Conservation (phyloP, 2,113 vertebrate genomes). For the Peromyscus leucopus region DNA sequence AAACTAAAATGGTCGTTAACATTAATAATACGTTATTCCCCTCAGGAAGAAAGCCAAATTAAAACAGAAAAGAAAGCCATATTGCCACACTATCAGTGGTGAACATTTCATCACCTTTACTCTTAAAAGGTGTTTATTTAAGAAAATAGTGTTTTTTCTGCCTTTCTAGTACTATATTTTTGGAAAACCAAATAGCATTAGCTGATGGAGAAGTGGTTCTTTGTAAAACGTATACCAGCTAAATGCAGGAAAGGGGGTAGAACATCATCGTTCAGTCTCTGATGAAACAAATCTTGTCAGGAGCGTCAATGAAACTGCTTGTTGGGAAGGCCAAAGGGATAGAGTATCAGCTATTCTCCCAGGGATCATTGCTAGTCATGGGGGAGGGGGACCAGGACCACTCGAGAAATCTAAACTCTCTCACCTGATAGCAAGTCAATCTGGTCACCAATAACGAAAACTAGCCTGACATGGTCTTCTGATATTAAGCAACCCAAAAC, state of each 20-base stretch:
- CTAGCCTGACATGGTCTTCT: neutral
- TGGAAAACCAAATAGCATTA: neutral
- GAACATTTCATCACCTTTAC: neutral
- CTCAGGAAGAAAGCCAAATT: neutral
- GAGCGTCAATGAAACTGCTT: neutral
- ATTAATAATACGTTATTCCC: neutral
- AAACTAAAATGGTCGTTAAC: slow-evolving; percentile 3
- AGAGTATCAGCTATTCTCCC: neutral
- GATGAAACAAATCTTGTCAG: slow-evolving; percentile 26
- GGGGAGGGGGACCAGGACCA: neutral
- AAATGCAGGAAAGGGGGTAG: slow-evolving; percentile 10
- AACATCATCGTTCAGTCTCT: neutral
- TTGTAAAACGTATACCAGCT: neutral
- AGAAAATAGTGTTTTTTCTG: slow-evolving; percentile 24
- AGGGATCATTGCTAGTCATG: neutral
- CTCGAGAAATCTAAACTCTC: neutral
- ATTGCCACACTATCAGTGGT: neutral
- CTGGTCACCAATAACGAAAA: neutral
- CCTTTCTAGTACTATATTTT: slow-evolving; percentile 12
- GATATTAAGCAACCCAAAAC: neutral
- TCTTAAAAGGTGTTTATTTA: slow-evolving; percentile 19
- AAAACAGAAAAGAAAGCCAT: neutral
- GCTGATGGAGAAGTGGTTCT: neutral
- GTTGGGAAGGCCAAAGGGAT: neutral
- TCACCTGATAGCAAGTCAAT: slow-evolving; percentile 5